Base-by-base conservation (phyloP, 2,113 vertebrate genomes). In the Ptilonorhynchus violaceus region DNA sequence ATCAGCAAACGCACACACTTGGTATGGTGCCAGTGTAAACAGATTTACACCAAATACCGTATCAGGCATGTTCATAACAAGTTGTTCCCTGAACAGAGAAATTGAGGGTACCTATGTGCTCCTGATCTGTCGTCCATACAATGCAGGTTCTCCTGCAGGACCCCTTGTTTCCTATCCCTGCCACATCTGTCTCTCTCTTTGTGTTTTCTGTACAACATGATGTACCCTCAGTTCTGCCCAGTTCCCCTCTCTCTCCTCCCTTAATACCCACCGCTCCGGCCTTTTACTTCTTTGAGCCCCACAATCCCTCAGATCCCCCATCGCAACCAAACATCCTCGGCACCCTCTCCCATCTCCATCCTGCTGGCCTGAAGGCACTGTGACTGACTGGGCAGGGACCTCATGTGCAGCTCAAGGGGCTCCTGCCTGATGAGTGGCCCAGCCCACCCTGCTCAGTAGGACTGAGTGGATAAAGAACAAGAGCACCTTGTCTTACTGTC, bases 11-110 rank as follows among this genome's bases (percentile, higher is more conserved):
- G 93, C 91, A 72, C 86, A 89, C 44, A 74, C 84, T 66, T 94
- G 96, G 64, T 94, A n/a, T 16, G 22, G 24, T 83, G 96, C 96
- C 97, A 98, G 13, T 41, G 72, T 90, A 96, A 97, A 84, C 74
- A 92, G 87, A 85, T 44, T 66, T 87, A 79, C 52, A 91, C 75
- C 81, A 87, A 76, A 76, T 79, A 73, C 44, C n/a, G 47, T 70
- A 84, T 85, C 50, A 63, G 60, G 77, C 93, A 37, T 68, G 27
- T 86, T 86, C 23, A 6, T 70, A 93, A 81, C 52, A 86, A 78
- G 37, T 63, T 94, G 27, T 63, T 93, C 76, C 33, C 46, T 84
- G 68, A 88, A 39, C 31, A 83, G 50, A 86, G 42, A 63, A 80
- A 84, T 4, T 53, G 46, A 68, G 13, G n/a, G 35, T 88, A 92